A percentile compares a stretch with the other conserved stretches of the same genome.
Evolutionary conservation across 2,888 invertebrate genomes (phyloP).

Genomic region (Sepiola atlantica): DNA sequence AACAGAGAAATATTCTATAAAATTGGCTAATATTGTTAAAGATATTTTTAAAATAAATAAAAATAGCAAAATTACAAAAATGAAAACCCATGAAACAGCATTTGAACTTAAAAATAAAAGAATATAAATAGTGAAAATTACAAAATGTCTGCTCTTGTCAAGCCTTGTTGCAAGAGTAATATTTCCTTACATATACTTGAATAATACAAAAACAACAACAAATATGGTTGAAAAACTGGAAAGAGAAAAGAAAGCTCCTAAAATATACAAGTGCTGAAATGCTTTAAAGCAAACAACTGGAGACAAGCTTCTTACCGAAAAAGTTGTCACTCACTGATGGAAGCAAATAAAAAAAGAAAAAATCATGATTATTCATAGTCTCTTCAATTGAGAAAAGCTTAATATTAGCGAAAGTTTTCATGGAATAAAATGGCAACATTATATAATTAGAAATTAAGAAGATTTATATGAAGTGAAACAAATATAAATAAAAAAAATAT

Average conservation of each 20-base stretch:
- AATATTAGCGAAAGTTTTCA: background rate
- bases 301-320: constrained; percentile 89
- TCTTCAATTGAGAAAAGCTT: background rate
- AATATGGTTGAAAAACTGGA: background rate
- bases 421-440: background rate
- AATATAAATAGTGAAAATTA: background rate
- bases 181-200: background rate
- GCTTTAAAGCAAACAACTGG: constrained; percentile 54
- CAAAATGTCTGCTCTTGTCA: background rate
- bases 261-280: constrained; percentile 40
- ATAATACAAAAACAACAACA: background rate
- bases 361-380: background rate
- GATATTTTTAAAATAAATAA: background rate
- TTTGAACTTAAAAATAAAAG: background rate
- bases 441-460: background rate
- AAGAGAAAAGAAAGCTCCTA: constrained; percentile 3
- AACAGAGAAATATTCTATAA: background rate
- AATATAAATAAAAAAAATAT: background rate
- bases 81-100: background rate
- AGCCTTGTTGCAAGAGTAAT: constrained; percentile 37
- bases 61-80: background rate
- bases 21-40: background rate
- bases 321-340: constrained; percentile 98
- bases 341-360: constrained; percentile 47
- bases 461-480: background rate